phyloP scores from a whole-genome alignment of 2,797 vertebrate genomes.

The Thripadectes ignobilis region DNA sequence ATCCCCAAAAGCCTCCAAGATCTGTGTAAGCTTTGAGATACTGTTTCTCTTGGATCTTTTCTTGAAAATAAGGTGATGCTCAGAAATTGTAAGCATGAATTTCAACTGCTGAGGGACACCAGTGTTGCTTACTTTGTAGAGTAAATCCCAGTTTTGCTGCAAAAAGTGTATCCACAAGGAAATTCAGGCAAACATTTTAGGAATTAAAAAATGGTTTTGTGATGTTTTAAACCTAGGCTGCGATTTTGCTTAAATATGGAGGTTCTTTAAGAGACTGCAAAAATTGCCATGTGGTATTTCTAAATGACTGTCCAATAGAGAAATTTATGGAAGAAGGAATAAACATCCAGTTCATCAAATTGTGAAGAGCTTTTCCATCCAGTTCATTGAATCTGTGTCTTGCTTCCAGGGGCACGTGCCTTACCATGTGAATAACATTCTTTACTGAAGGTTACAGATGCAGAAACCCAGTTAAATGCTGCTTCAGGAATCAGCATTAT shows the following conservation, averaged over 20 bases:
- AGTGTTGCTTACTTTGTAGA: background rate
- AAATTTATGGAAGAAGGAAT: background rate
- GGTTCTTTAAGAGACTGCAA: background rate
- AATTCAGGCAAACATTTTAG: background rate
- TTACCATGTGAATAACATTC: slow-evolving; percentile 4
- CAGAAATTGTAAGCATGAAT: background rate
- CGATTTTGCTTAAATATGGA: background rate
- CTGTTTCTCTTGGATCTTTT: background rate
- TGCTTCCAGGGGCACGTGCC: slow-evolving; percentile 7
- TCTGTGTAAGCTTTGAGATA: background rate
- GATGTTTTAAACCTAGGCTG: background rate
- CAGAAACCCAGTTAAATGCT: slow-evolving; percentile 46
- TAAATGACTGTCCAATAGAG: background rate
- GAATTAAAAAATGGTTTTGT: background rate
- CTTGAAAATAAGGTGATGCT: background rate
- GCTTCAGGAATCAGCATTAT: slow-evolving; percentile 41
- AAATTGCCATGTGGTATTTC: background rate
- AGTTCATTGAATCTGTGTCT: background rate
- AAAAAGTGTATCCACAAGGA: background rate
- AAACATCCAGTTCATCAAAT: background rate
- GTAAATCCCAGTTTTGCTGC: background rate
- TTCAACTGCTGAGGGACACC: background rate
- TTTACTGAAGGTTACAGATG: slow-evolving; percentile 39
- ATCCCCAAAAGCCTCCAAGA: background rate
- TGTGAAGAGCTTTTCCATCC: background rate